These are phyloP conservation scores for Ctena decussata DNA, from an alignment of 2,888 invertebrate species.

Conservation along the genomic window DNA sequence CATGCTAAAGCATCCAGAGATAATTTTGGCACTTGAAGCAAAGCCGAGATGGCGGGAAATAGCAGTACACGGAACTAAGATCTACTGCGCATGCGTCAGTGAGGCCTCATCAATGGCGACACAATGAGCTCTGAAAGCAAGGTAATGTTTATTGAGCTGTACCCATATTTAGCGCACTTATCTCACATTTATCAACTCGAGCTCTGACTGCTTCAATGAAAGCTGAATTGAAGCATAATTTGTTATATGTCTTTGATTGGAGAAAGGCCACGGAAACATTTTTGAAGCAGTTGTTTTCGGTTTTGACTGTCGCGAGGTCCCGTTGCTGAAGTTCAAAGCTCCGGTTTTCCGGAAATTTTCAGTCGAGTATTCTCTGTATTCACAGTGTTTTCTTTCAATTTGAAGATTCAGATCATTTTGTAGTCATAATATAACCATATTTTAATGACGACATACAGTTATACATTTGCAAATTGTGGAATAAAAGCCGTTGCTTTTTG, in stretches of 20 bases:
- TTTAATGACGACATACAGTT: not conserved
- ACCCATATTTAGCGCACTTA: not conserved
- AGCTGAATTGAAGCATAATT: not conserved
- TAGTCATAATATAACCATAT: not conserved
- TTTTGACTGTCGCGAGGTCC: conserved; percentile 5
- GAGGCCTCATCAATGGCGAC: conserved; percentile 5
- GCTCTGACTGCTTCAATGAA: not conserved
- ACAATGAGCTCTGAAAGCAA: conserved; percentile 9
- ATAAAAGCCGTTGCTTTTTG: not conserved
- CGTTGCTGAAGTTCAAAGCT: conserved; percentile 5
- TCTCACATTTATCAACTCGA: not conserved
- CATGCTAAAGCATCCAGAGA: too few species aligned
- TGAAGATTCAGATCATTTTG: not conserved
- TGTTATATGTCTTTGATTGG: not conserved
- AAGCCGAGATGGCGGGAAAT: not conserved
- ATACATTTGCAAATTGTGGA: not conserved
- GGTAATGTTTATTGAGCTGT: not conserved
- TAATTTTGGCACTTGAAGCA: not conserved
- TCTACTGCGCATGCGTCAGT: not conserved
- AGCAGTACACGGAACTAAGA: not conserved
- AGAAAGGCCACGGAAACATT: not conserved
- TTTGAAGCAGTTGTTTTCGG: not conserved
- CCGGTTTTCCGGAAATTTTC: not conserved
- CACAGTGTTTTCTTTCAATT: not conserved
- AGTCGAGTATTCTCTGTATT: not conserved